These are phyloP conservation scores for Drosophila serrata DNA, from an alignment of 1,140 invertebrate genomes.

Conservation along the genomic window DNA sequence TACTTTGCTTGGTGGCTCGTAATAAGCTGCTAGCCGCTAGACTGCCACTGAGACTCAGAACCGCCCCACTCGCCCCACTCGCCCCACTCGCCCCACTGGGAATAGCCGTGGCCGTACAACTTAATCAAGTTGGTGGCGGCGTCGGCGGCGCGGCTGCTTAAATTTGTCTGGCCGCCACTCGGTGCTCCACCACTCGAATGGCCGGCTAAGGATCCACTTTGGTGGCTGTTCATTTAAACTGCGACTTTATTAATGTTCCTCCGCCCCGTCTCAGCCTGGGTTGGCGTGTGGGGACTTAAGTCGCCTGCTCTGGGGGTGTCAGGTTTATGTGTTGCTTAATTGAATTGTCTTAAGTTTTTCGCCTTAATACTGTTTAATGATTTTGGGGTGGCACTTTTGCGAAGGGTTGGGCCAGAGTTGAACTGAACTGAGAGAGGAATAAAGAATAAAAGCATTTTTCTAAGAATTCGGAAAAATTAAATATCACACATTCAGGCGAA, in stretches of 20 bases:
- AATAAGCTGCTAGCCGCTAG: slow-evolving; percentile 77
- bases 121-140: slow-evolving; percentile 65
- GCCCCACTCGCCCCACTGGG: slow-evolving; percentile 15
- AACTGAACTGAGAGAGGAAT: not conserved
- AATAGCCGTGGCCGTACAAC: slow-evolving; percentile 59
- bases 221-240: slow-evolving; percentile 73
- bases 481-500: not conserved
- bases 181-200: slow-evolving; percentile 10
- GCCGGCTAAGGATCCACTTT: slow-evolving; percentile 31
- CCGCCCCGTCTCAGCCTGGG: not conserved
- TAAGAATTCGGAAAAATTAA: not conserved
- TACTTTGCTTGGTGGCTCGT: slow-evolving; percentile 74
- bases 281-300: slow-evolving; percentile 24
- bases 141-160: slow-evolving; percentile 54
- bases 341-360: slow-evolving; percentile 72
- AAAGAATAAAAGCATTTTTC: not conserved
- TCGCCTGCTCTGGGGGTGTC: slow-evolving; percentile 47
- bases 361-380: slow-evolving; percentile 38
- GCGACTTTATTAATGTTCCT: slow-evolving; percentile 74
- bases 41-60: slow-evolving; percentile 39
- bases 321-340: slow-evolving; percentile 78
- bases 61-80: slow-evolving; percentile 4
- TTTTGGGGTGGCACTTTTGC: slow-evolving; percentile 19
- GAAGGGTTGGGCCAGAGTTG: not conserved
- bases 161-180: slow-evolving; percentile 67